Conservation (phyloP, 2,888 invertebrate species). For the Phytoseiulus persimilis region DNA sequence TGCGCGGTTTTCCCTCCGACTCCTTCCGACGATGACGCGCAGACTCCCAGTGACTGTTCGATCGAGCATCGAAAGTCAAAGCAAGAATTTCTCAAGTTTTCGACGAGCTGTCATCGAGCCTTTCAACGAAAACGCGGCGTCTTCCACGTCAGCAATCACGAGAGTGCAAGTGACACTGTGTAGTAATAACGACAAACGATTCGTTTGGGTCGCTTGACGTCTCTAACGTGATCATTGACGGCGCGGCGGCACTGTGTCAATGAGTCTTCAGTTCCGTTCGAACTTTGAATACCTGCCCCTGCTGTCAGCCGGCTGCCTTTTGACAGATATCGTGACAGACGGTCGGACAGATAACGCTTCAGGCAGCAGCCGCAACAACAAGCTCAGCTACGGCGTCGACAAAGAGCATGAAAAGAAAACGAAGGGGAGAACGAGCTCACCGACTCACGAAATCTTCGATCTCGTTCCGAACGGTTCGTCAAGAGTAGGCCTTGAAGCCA, state of each 20-base stretch:
- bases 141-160: no score
- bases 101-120: no score
- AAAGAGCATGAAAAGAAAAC: neutral
- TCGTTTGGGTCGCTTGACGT: neutral
- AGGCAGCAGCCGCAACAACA: neutral
- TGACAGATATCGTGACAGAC: neutral
- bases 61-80: no score
- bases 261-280: neutral
- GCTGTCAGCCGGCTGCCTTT: neutral
- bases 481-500: neutral
- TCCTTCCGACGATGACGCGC: no score
- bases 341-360: neutral
- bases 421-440: neutral
- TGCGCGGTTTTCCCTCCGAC: no score
- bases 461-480: neutral
- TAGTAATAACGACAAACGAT: neutral
- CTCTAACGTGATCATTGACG: neutral
- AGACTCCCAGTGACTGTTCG: no score
- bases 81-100: no score
- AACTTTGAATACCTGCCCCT: neutral
- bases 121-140: no score
- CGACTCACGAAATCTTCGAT: neutral
- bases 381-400: neutral
- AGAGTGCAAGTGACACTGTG: no score
- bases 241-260: neutral